Conservation (phyloP, 1,140 invertebrate species). For the Lepidurus packardi region DNA sequence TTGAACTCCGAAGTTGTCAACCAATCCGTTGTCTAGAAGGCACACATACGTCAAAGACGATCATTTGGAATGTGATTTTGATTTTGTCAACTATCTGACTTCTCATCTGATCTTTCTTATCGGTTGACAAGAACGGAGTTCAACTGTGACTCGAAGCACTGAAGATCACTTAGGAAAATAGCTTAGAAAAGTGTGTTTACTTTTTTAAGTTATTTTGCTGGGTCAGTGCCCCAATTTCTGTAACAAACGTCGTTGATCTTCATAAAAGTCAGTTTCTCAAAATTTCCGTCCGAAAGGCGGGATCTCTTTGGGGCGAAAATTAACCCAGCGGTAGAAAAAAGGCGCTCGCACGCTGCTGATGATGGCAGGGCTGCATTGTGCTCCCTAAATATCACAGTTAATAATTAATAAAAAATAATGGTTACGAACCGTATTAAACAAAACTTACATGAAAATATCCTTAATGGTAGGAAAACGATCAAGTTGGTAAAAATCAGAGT, state of each 20-base stretch:
- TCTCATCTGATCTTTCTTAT: too few species aligned
- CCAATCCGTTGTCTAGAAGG: too few species aligned
- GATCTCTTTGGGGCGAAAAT: slow-evolving; percentile 13
- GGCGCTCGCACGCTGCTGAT: slow-evolving; percentile 10
- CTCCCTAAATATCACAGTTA: slow-evolving; percentile 17
- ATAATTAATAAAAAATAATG: background rate
- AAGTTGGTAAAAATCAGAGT: background rate
- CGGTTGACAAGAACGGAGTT: too few species aligned
- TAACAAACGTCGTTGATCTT: slow-evolving; percentile 6
- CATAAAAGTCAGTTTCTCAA: slow-evolving; percentile 12
- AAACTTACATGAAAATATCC: slow-evolving; percentile 24
- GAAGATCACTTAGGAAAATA: background rate
- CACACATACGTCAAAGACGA: too few species aligned
- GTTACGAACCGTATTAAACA: background rate
- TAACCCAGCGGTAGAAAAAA: slow-evolving; percentile 22
- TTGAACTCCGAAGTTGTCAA: too few species aligned
- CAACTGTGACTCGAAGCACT: too few species aligned
- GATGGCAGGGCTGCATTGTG: slow-evolving; percentile 19
- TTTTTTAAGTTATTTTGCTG: slow-evolving; percentile 12
- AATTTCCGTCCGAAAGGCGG: background rate
- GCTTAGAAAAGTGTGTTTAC: background rate
- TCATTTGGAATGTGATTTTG: too few species aligned
- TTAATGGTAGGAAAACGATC: slow-evolving; percentile 25
- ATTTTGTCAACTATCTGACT: too few species aligned
- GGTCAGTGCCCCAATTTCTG: slow-evolving; percentile 33